Evolutionary conservation across 2,797 vertebrate species (phyloP).

Genomic region (Poecile montanus): DNA sequence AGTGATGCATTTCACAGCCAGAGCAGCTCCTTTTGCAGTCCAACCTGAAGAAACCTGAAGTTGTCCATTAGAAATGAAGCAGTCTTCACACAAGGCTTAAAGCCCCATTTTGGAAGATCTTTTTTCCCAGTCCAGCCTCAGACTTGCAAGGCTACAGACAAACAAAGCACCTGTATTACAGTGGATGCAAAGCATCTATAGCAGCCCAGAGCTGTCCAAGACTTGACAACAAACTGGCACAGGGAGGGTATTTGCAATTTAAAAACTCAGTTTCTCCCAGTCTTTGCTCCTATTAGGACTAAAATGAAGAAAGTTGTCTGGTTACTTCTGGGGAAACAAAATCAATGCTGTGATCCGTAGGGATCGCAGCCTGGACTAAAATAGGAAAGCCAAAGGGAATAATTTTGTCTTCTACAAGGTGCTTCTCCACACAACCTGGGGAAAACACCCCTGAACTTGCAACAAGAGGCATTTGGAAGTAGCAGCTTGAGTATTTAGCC

Average conservation of each 20-base stretch:
- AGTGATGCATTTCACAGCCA: neutral
- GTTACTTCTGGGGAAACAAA: neutral
- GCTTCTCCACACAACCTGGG: neutral
- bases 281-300: neutral
- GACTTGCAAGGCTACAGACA: neutral
- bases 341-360: accelerated
- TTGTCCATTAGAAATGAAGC: neutral
- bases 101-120: neutral
- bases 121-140: neutral
- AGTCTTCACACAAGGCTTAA: neutral
- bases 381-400: neutral
- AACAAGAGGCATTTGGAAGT: neutral
- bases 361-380: neutral
- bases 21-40: neutral
- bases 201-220: neutral
- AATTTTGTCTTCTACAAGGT: neutral
- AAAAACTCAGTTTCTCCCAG: neutral
- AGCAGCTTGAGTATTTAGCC: neutral
- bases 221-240: neutral
- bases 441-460: neutral
- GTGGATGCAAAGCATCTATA: neutral
- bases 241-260: neutral
- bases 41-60: neutral
- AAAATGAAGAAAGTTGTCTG: neutral
- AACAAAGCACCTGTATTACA: accelerated